Evolutionary conservation across 1,140 invertebrate genomes (phyloP).

Genomic region (Drosophila virilis): DNA sequence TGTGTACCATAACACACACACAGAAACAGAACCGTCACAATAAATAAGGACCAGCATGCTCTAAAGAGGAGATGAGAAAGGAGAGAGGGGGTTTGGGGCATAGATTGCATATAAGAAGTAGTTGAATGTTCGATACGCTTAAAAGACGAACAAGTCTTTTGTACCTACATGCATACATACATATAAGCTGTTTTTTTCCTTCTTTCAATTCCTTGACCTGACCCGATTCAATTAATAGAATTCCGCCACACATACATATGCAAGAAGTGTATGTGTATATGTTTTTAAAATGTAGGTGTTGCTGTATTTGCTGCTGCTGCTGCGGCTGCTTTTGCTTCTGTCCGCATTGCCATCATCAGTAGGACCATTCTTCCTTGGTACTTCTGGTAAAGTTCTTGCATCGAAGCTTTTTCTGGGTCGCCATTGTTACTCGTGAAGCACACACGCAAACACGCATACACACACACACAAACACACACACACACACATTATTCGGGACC

Average conservation of each 20-base stretch:
- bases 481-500: not conserved
- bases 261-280: not conserved
- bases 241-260: too few species aligned
- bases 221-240: not conserved
- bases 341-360: slow-evolving; percentile 50
- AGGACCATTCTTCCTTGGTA: slow-evolving; percentile 65
- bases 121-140: not conserved
- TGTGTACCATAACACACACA: slow-evolving; percentile 28
- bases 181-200: not conserved
- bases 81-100: not conserved
- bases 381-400: slow-evolving; percentile 66
- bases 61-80: not conserved
- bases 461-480: not conserved
- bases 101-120: not conserved
- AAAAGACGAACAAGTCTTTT: slow-evolving; percentile 33
- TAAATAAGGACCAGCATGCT: not conserved
- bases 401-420: slow-evolving; percentile 63
- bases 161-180: slow-evolving; percentile 7
- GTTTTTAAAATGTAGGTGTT: not conserved
- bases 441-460: not conserved
- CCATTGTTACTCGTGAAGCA: slow-evolving; percentile 9
- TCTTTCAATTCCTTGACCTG: not conserved
- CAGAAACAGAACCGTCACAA: not conserved
- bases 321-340: slow-evolving; percentile 19
- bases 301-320: not conserved